Evolutionary conservation across 2,888 invertebrate species (phyloP).

Genomic region (Chironomus tentans): DNA sequence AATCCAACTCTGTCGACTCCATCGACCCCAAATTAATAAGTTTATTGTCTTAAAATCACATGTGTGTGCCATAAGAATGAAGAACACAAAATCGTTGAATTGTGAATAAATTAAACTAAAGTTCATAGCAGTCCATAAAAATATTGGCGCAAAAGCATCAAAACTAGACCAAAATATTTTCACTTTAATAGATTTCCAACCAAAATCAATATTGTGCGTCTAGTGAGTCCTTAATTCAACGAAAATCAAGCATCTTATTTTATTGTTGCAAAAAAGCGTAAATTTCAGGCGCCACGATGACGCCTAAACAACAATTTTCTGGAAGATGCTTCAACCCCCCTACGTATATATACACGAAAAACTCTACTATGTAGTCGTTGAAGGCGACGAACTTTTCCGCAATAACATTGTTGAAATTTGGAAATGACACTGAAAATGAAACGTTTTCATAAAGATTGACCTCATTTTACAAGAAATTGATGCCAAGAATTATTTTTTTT

Average conservation of each 20-base stretch:
- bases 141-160: no score
- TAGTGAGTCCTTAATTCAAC: neutral
- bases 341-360: neutral
- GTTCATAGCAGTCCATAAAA: no score
- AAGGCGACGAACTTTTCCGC: neutral
- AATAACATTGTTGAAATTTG: neutral
- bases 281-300: constrained; percentile 10
- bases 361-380: neutral
- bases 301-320: constrained; percentile 1
- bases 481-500: neutral
- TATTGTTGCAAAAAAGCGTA: constrained; percentile 20
- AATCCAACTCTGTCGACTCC: no score
- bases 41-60: no score
- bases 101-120: no score
- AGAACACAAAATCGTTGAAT: no score
- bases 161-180: no score
- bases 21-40: no score
- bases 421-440: neutral
- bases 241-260: neutral
- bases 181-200: no score
- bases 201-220: neutral
- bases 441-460: constrained; percentile 8
- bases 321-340: neutral
- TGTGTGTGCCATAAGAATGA: no score
- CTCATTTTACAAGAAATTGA: neutral